Evolutionary conservation across 2,113 vertebrate genomes (phyloP).

Genomic region (Burhinus oedicnemus): DNA sequence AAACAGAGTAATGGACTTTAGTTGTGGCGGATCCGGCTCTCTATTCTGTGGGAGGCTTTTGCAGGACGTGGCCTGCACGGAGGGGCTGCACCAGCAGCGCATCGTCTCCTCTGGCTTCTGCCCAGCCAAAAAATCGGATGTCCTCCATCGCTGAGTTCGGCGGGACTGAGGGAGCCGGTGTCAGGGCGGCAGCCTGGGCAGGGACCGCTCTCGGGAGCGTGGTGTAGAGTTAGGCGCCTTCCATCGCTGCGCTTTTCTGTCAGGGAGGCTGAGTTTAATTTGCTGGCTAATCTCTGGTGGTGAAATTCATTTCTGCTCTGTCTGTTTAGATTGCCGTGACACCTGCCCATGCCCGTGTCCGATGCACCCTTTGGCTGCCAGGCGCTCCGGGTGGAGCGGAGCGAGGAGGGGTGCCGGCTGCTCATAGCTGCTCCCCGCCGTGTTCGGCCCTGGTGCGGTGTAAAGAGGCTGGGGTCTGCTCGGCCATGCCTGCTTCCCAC

Average conservation of each 20-base stretch:
- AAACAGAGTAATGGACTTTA: neutral
- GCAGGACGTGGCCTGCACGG: neutral
- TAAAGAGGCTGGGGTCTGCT: neutral
- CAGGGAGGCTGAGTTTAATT: conserved; percentile 19
- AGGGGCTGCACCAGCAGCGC: neutral
- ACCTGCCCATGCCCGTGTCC: neutral
- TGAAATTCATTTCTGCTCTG: conserved; percentile 43
- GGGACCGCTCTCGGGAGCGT: neutral
- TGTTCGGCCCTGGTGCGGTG: rapidly evolving
- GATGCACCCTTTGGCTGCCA: neutral
- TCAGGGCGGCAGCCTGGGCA: neutral
- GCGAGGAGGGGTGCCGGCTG: neutral
- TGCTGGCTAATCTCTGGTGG: conserved; percentile 19
- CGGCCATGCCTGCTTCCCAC: rapidly evolving
- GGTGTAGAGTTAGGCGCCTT: neutral
- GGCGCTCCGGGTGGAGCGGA: neutral
- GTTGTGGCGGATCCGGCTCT: neutral
- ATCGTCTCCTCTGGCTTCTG: neutral
- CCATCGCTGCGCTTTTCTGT: neutral
- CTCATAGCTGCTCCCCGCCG: neutral
- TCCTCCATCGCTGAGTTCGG: rapidly evolving
- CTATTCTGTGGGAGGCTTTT: neutral
- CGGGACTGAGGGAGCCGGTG: neutral
- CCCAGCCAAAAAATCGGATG: neutral
- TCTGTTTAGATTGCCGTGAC: conserved; percentile 26